Evolutionary conservation across 2,888 invertebrate species (phyloP), one percentile per base, ranked within the genome.

Genomic region (Andricus curvator): DNA sequence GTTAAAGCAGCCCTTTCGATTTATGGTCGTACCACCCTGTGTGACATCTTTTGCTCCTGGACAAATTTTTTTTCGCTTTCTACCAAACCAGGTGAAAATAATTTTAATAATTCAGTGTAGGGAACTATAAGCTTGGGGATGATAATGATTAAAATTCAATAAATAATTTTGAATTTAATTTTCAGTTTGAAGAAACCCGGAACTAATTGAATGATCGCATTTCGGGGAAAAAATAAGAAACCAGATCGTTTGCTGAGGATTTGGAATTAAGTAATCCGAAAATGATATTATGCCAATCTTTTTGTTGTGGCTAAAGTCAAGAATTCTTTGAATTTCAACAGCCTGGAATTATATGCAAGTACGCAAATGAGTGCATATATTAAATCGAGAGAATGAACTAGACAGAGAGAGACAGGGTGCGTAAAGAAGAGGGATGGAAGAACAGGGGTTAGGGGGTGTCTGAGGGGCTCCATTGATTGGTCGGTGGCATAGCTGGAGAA

Each of bases 391-490:
- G 60, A 68, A 33, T 80, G 78, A 67, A 80, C 48, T 77, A 44
- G 67, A 60, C 44, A 70, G 68, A 51, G 80, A 80, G 70, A 78
- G 77, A 80, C 70, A 74, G 20, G 68, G 78, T 77, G 82, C 70
- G 77, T 37, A 37, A 62, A 44, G 76, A 22, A 62, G 84, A 79
- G 78, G 80, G 82, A 78, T 78, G 80, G 80, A 84, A 80, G 70
- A 84, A 85, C 81, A 80, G 80, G 79, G 79, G 78, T 80, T 76
- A 80, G 84, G 84, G 81, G 84, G 82, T 80, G 85, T 83, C 81
- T 81, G 86, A 87, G 88, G 87, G 88, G 90, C 91, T 91, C 89
- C 91, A 92, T 91, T 92, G 92, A 92, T 92, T 91, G 90, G 90
- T 89, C 85, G 89, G 86, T 86, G 85, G 86, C 86, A 87, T 84